A percentile compares a stretch with the other conserved stretches of the same genome.
These are phyloP conservation scores for Pachydiplax longipennis DNA, from an alignment of 2,888 invertebrate species.

Conservation along the genomic window DNA sequence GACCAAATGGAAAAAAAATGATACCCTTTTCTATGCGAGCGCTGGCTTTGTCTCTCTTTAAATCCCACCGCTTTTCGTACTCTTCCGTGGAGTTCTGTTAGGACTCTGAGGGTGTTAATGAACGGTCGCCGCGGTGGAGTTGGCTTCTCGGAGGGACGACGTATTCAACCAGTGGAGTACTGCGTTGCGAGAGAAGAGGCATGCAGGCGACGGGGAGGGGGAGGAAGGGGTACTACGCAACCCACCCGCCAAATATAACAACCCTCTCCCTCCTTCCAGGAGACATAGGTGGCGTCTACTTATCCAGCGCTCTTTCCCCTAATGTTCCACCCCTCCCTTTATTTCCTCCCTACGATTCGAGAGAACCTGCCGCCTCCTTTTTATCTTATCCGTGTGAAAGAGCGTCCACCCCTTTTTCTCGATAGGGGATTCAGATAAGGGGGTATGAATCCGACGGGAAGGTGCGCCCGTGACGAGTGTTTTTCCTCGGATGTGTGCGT, in stretches of 20 bases:
- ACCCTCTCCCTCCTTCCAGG: conserved; percentile 11
- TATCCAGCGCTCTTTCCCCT: background rate
- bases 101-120: background rate
- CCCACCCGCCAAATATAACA: conserved; percentile 17
- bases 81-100: background rate
- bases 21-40: background rate
- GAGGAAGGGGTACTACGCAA: background rate
- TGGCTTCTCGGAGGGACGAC: background rate
- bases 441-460: background rate
- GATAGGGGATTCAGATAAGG: background rate
- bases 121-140: background rate
- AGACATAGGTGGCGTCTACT: conserved; percentile 11
- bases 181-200: background rate
- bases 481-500: background rate
- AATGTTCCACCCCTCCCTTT: background rate
- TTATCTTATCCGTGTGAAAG: conserved; percentile 17
- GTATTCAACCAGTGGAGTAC: background rate
- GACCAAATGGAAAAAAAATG: background rate
- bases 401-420: background rate
- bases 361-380: background rate
- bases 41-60: background rate
- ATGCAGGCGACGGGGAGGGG: background rate
- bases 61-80: background rate
- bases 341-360: background rate
- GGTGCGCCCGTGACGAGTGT: background rate